Evolutionary conservation across 2,888 invertebrate genomes (phyloP), one percentile per base, ranked within the genome.

Genomic region (Atrina japonica): DNA sequence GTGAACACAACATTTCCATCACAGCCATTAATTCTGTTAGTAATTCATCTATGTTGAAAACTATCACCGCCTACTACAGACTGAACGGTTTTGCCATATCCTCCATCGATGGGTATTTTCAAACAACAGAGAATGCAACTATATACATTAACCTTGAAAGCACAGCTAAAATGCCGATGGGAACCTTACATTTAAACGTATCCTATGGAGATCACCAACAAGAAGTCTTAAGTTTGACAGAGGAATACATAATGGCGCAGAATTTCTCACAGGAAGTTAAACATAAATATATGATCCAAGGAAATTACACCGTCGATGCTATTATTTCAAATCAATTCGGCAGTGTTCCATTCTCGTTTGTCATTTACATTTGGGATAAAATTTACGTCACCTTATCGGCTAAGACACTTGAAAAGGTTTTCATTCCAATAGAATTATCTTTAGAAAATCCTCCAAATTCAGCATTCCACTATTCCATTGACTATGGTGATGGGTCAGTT

Each of bases 301-400:
- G 56, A 40, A 56, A 56, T 21, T 56, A 56, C 56, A 56, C 56
- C 7, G 56, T 56, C 40, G 18, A 16, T 41, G 3, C 40, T 9
- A 35, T 40, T 56, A 30, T 56, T n/a, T 21, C 14, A 16, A 40
- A 35, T 1, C 35, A 5, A 11, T 6, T 56, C 7, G n/a, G 40
- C 6, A n/a, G 40, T 9, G 14, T 27, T 11, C 23, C 30, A 14
- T 21, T 56, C 11, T 35, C 35, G 14, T 56, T 40, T 40, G 23
- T 9, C 7, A 40, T 56, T 40, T 56, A 56, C 21, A 23, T 56
- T 6, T 56, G 56, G 56, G 56, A 56, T 35, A n/a, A 40, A 21
- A 14, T 56, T 7, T 23, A 16, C 40, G 56, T 56, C 7, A 5
- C 23, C 16, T 40, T 56, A 11, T 21, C 35, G 2, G 30, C 56